phyloP scores from a whole-genome alignment of 2,888 invertebrate genomes.

The Xestia sexstrigata region DNA sequence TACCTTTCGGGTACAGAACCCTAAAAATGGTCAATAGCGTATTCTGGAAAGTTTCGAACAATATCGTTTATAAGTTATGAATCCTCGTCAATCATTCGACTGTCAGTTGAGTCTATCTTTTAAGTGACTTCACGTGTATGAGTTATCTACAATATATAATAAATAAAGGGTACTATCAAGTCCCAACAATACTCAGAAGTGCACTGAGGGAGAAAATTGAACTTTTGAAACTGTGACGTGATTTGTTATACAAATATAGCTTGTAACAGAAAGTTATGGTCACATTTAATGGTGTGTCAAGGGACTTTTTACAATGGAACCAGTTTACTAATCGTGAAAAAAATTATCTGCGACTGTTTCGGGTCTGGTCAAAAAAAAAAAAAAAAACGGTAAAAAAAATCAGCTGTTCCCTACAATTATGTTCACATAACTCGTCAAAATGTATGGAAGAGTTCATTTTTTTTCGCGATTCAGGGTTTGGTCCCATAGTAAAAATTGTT shows the following conservation, averaged over 20 bases:
- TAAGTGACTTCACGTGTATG: background rate
- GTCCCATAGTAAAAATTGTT: too few species aligned
- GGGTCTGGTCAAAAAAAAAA: too few species aligned
- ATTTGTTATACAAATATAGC: constrained; percentile 8
- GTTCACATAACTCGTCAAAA: too few species aligned
- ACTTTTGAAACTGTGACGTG: background rate
- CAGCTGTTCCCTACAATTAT: too few species aligned
- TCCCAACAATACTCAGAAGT: constrained; percentile 6
- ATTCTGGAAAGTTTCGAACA: background rate
- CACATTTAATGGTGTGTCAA: background rate
- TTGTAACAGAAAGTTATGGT: background rate
- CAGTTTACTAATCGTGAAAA: background rate
- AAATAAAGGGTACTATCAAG: constrained; percentile 1
- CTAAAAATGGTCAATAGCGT: background rate
- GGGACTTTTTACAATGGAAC: background rate
- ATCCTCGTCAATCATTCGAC: background rate
- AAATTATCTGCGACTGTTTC: too few species aligned
- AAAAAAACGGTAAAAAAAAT: too few species aligned
- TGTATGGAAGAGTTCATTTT: too few species aligned
- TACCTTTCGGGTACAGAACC: too few species aligned
- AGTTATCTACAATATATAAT: background rate
- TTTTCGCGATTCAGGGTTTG: too few species aligned
- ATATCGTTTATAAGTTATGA: background rate
- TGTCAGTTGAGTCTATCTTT: background rate
- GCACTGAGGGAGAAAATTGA: background rate